phyloP scores from a whole-genome alignment of 2,797 vertebrate species.

The Psittacula echo region DNA sequence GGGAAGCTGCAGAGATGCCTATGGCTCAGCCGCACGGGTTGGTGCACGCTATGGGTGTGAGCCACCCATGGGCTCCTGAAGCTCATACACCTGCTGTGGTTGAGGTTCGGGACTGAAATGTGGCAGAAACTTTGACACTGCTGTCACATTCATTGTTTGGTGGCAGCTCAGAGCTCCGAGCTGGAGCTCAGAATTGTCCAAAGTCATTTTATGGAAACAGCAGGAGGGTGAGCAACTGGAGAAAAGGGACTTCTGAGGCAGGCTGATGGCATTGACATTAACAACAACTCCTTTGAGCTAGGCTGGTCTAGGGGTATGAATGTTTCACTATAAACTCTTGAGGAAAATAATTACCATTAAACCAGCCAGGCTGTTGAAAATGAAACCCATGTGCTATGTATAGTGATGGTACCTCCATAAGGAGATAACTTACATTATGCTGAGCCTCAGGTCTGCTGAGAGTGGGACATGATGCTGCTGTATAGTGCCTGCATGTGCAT shows the following conservation, averaged over 20 bases:
- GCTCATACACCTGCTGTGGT: background rate
- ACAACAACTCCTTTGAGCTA: background rate
- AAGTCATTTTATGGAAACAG: background rate
- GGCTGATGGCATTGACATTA: background rate
- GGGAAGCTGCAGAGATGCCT: background rate
- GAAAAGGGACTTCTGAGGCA: background rate
- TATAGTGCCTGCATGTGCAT: background rate
- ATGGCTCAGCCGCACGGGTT: fast-evolving
- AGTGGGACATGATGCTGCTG: background rate
- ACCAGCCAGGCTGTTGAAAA: background rate
- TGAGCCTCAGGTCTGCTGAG: background rate
- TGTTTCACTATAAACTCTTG: background rate
- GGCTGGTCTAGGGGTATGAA: background rate
- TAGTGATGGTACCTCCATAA: background rate
- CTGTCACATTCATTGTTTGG: background rate
- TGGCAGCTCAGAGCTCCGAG: background rate
- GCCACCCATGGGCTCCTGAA: background rate
- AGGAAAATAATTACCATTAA: background rate
- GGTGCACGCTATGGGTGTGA: fast-evolving
- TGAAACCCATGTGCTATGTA: background rate
- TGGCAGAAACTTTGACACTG: background rate
- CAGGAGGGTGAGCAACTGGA: background rate
- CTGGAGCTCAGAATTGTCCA: background rate
- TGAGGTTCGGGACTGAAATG: background rate
- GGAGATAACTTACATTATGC: background rate